Conservation (phyloP, 2,113 vertebrate species). For the Albula goreensis region DNA sequence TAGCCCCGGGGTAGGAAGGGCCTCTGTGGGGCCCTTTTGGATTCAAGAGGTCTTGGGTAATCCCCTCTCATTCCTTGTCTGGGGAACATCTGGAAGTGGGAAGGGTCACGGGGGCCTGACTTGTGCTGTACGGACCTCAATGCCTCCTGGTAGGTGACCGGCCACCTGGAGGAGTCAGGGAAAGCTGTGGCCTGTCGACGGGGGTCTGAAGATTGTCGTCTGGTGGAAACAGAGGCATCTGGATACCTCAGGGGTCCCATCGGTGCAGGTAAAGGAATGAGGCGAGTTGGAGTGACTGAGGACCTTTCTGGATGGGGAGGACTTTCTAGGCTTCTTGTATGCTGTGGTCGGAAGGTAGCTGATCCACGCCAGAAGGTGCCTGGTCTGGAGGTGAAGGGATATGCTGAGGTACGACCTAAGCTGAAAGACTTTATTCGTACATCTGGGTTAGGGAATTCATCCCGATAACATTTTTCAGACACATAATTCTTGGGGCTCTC, state of each 20-base stretch:
- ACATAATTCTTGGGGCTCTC: constrained; percentile 64
- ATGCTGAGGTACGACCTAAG: constrained; percentile 54
- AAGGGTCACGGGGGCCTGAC: constrained; percentile 57
- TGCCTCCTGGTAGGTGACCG: constrained; percentile 59
- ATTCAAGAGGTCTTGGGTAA: constrained; percentile 48
- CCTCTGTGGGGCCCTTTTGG: constrained; percentile 56
- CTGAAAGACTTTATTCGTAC: constrained; percentile 64
- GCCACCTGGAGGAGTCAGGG: constrained; percentile 62
- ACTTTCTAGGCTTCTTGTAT: constrained; percentile 58
- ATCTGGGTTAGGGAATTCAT: constrained; percentile 61
- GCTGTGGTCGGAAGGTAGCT: constrained; percentile 51
- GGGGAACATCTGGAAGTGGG: constrained; percentile 46
- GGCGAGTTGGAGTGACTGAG: constrained; percentile 58
- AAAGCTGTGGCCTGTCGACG: constrained; percentile 65
- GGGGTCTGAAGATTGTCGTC: constrained; percentile 58
- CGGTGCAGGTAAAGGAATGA: constrained; percentile 38
- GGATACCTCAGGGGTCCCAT: constrained; percentile 54
- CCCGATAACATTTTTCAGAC: constrained; percentile 68
- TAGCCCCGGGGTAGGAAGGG: constrained; percentile 68
- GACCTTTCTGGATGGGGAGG: constrained; percentile 51
- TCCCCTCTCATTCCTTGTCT: constrained; percentile 58
- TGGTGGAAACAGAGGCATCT: constrained; percentile 46
- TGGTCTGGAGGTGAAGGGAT: constrained; percentile 49
- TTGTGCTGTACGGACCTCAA: constrained; percentile 60
- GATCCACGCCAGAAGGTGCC: constrained; percentile 63